Conservation (phyloP, 2,113 vertebrate species). For the Uria lomvia region DNA sequence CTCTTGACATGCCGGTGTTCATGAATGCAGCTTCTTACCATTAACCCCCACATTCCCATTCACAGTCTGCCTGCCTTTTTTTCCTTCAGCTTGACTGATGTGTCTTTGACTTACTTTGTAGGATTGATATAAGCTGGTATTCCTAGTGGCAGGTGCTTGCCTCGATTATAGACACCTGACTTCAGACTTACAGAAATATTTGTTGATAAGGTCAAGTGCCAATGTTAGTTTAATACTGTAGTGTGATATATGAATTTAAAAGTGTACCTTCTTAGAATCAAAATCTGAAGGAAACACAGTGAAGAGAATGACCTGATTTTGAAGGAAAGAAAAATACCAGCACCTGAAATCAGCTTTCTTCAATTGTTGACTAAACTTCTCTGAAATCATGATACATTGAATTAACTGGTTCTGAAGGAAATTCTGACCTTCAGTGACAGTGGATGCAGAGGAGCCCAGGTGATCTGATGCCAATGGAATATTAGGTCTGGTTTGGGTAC, state of each 20-base stretch:
- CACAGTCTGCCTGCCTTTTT: neutral
- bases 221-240: constrained; percentile 28
- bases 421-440: constrained; percentile 54
- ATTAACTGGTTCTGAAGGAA: constrained; percentile 60
- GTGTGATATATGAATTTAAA: constrained; percentile 31
- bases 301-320: constrained; percentile 59
- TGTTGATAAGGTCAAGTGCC: neutral
- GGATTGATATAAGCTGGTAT: neutral
- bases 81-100: neutral
- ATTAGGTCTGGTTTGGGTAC: neutral
- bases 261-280: constrained; percentile 51
- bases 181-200: neutral
- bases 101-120: neutral
- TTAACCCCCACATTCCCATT: neutral
- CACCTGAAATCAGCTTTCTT: constrained; percentile 54
- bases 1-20: neutral
- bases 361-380: constrained; percentile 52
- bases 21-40: neutral
- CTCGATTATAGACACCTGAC: neutral
- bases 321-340: constrained; percentile 49
- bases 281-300: constrained; percentile 55
- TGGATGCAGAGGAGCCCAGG: constrained; percentile 56
- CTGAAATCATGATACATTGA: constrained; percentile 47
- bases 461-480: constrained; percentile 24
- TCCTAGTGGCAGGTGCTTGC: neutral